Evolutionary conservation across 2,888 invertebrate genomes (phyloP), one percentile per base, ranked within the genome.

Genomic region (Amphipoea oculea): DNA sequence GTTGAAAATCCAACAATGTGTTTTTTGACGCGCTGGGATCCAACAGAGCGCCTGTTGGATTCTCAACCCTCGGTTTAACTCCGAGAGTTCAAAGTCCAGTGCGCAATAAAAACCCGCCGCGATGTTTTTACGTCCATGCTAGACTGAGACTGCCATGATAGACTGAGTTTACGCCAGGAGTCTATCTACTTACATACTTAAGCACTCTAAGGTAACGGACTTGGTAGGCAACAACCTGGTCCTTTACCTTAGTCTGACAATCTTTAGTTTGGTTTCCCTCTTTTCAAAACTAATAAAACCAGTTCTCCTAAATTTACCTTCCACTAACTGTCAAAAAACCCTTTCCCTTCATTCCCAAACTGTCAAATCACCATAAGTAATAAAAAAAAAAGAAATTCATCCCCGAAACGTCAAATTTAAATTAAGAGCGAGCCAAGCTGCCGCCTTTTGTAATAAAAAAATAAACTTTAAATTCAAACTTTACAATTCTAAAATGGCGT

Each of bases 401-500:
- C 36, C 17, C n/a, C 23, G n/a, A 76, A 80, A 86, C 54, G 65
- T 82, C 73, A 85, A 70, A 85, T 80, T 77, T 77, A 76, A 83
- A 79, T 83, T 85, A 74, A 76, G 65, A 81, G 79, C 68, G 82
- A 82, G 79, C 69, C 73, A 66, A 81, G 82, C 81, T 81, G 73
- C 78, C 63, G 71, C 62, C 66, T 23, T 80, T 84, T 81, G 73
- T 78, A 57, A 78, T 70, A 86, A 78, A 82, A 81, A 85, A 79
- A 73, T 5, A 72, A 78, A 78, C 75, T 82, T 82, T 76, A 40
- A 75, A 79, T 74, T 79, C 81, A 70, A 82, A 88, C 81, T 84
- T 88, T 69, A 81, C 73, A 83, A 78, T 87, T 86, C 70, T 66
- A 87, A 89, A 82, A 88, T 87, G 89, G 89, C 85, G 78, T 66